Percentiles rank a stretch among this genome's conserved stretches.
phyloP scores from a whole-genome alignment of 2,797 vertebrate genomes.

The Falco cherrug region DNA sequence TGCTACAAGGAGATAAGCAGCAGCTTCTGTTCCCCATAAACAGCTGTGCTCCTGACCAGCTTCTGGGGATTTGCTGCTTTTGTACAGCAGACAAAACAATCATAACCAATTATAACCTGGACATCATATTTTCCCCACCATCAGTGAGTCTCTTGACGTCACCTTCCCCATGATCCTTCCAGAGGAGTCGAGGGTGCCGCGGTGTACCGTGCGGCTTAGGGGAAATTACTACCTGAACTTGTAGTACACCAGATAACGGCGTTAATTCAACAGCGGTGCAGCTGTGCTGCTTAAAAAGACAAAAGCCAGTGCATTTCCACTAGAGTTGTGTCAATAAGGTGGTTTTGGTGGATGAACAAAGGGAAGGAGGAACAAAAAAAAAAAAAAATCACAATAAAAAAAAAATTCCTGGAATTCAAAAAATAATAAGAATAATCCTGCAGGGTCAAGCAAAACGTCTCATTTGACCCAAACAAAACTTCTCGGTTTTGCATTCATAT shows the following conservation, averaged over 20 bases:
- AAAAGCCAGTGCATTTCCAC: neutral
- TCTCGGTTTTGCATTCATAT: neutral
- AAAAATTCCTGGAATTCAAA: no score
- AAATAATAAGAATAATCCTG: no score
- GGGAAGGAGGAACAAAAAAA: neutral
- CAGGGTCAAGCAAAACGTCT: neutral
- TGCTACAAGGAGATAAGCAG: constrained; percentile 77
- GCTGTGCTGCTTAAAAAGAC: neutral
- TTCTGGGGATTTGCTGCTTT: constrained; percentile 73
- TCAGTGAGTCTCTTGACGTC: constrained; percentile 15
- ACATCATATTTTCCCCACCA: neutral
- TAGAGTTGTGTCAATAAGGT: neutral
- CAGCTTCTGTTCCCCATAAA: constrained; percentile 60
- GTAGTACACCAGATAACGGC: neutral
- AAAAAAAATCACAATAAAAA: no score
- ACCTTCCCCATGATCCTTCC: neutral
- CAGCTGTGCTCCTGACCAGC: constrained; percentile 67
- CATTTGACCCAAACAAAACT: neutral
- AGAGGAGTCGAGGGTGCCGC: neutral
- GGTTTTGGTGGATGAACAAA: neutral
- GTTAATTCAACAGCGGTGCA: neutral
- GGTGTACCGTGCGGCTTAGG: neutral
- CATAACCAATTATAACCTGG: constrained; percentile 54
- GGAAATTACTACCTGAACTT: constrained; percentile 29
- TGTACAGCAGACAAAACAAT: constrained; percentile 72